Conservation (phyloP, 2,797 vertebrate species). For the Coilia nasus region DNA sequence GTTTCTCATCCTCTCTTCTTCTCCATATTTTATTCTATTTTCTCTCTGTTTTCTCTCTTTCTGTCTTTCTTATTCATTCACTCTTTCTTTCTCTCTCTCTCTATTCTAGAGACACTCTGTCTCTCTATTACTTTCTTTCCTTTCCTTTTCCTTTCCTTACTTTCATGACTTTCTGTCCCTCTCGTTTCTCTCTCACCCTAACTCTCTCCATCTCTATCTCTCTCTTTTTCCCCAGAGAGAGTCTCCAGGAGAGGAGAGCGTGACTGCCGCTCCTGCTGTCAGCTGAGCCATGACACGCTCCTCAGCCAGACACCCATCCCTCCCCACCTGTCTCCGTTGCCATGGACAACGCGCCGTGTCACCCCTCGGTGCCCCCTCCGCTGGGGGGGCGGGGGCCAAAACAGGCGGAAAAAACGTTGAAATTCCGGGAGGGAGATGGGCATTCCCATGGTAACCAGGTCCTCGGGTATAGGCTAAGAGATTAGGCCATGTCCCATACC, state of each 20-base stretch:
- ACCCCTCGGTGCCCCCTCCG: slow-evolving; percentile 22
- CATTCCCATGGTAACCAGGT: slow-evolving; percentile 76
- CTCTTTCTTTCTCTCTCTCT: too few relatives aligned
- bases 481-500: slow-evolving; percentile 70
- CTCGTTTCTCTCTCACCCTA: not conserved
- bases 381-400: slow-evolving; percentile 26
- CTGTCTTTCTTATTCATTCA: too few relatives aligned
- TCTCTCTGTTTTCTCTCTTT: too few relatives aligned
- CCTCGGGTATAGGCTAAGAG: slow-evolving; percentile 63
- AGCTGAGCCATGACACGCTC: slow-evolving; percentile 56
- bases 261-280: slow-evolving; percentile 34
- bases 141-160: not conserved
- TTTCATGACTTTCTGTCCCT: not conserved
- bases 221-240: too few relatives aligned
- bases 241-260: not conserved
- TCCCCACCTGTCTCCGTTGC: slow-evolving; percentile 37
- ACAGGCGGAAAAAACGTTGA: slow-evolving; percentile 37
- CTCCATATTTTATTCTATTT: too few relatives aligned
- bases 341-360: slow-evolving; percentile 42
- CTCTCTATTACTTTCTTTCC: not conserved
- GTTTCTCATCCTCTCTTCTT: too few relatives aligned
- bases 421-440: slow-evolving; percentile 55
- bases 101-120: not conserved
- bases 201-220: not conserved
- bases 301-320: slow-evolving; percentile 11